Base-by-base conservation (phyloP, 2,888 invertebrate species). In the Orgyia antiqua region DNA sequence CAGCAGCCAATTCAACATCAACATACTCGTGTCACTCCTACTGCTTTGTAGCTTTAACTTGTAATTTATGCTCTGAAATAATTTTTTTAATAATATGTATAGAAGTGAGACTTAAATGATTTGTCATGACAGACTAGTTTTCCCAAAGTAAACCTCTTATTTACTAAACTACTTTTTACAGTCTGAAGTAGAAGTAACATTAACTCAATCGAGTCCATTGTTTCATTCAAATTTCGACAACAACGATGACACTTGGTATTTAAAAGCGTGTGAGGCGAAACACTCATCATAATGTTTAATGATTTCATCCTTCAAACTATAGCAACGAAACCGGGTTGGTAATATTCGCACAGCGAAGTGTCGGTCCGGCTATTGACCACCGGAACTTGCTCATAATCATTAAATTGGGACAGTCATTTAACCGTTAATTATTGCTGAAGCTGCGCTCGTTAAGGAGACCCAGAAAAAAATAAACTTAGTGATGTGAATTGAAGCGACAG, bases 311-410 rank as follows among this genome's bases (percentile, higher is more conserved):
- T 60, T 48, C 42, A 45, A 43, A 42, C 30, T 27, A 36, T 31
- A 50, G 36, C 45, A 36, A 40, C 31, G 23, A 23, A 10, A 23
- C 2, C 45, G 47, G 57, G 58, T 58, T 49, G 50, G 52, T 57
- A 51, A n/a, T 59, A 60, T 65, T 62, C 54, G 64, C 61, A 53
- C 51, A 61, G 44, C 49, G 39, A 45, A 46, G 58, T 43, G 47
- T 57, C 47, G 37, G 13, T 34, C 39, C 43, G 53, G 52, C 45
- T 55, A 48, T 45, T 66, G 69, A 59, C 67, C 66, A 61, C 72
- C 75, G 78, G 78, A 80, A 80, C 68, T 72, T 60, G 62, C 66
- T 76, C 67, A 73, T 78, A 77, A 75, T 64, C 66, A 73, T 73
- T 69, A 76, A 78, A 75, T 77, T 76, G 73, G 74, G 72, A 58